Percentiles rank a stretch among this genome's conserved stretches.
Evolutionary conservation across 2,888 invertebrate genomes (phyloP).

Genomic region (Volucella zonaria): DNA sequence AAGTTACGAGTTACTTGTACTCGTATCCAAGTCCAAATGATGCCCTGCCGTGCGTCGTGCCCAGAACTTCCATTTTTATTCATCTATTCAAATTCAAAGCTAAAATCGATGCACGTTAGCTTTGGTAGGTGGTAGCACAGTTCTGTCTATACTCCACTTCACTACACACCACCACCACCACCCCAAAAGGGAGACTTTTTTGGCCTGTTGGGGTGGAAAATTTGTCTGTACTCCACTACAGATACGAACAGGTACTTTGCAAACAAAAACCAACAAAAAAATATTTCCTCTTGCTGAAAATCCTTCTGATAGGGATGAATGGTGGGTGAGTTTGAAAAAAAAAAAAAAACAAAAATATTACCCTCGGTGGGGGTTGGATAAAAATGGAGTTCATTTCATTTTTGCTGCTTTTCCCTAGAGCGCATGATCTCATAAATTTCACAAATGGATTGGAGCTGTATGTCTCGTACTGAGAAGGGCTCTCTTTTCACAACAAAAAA

Average conservation of each 20-base stretch:
- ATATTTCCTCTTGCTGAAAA: conserved; percentile 28
- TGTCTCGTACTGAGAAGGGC: conserved; percentile 58
- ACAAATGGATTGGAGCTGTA: conserved; percentile 71
- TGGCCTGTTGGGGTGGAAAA: conserved; percentile 6
- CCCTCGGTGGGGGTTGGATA: conserved; percentile 21
- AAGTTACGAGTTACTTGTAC: conserved; percentile 9
- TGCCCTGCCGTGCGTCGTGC: conserved; percentile 45
- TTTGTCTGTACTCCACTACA: conserved; percentile 30
- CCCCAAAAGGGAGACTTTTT: conserved; percentile 15
- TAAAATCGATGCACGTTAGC: conserved; percentile 69
- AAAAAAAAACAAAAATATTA: conserved; percentile 41
- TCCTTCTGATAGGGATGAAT: conserved; percentile 21
- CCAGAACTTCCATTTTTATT: conserved; percentile 67
- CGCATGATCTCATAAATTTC: conserved; percentile 74
- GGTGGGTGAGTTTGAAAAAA: conserved; percentile 40
- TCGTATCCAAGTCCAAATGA: conserved; percentile 61
- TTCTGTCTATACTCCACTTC: neutral
- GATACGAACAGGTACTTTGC: conserved; percentile 70
- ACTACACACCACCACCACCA: conserved; percentile 36
- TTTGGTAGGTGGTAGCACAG: conserved; percentile 24
- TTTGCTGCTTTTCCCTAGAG: conserved; percentile 68
- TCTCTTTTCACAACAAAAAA: conserved; percentile 20
- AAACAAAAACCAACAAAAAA: neutral
- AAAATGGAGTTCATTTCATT: conserved; percentile 73
- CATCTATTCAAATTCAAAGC: conserved; percentile 72